phyloP scores from a whole-genome alignment of 2,797 vertebrate species.

The Anas bernieri region DNA sequence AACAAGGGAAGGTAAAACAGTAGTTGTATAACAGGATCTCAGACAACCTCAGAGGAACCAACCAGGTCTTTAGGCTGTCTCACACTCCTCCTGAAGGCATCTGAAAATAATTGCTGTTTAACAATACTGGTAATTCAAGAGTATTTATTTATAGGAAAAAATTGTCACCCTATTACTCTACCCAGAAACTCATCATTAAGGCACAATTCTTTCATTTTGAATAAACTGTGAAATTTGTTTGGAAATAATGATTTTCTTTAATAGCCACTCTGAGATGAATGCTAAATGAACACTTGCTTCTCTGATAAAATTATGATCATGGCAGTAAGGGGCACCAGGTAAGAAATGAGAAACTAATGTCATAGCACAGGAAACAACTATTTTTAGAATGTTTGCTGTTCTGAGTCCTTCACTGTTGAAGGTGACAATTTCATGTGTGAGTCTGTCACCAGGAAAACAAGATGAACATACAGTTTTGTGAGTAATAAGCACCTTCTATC shows the following conservation, averaged over 20 bases:
- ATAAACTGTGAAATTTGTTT: constrained; percentile 1
- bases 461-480: neutral
- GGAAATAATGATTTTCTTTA: neutral
- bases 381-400: neutral
- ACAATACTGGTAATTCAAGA: neutral
- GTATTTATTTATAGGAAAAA: constrained; percentile 17
- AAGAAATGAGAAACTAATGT: neutral
- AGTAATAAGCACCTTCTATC: neutral
- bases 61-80: neutral
- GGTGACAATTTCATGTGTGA: neutral
- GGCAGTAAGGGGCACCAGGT: neutral
- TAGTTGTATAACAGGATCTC: neutral
- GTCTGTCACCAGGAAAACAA: neutral
- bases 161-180: neutral
- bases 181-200: neutral
- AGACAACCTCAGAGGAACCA: neutral
- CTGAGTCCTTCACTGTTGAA: neutral
- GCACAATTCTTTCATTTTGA: neutral
- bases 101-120: neutral
- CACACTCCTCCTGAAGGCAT: neutral
- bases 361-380: neutral
- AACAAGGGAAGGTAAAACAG: neutral
- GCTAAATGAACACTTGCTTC: neutral
- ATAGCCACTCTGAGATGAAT: neutral
- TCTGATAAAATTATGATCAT: neutral